Evolutionary conservation across 92 coral and sea anemone species (phyloP), one percentile per base, ranked within the genome.

Genomic region (Palythoa caribaeorum): DNA sequence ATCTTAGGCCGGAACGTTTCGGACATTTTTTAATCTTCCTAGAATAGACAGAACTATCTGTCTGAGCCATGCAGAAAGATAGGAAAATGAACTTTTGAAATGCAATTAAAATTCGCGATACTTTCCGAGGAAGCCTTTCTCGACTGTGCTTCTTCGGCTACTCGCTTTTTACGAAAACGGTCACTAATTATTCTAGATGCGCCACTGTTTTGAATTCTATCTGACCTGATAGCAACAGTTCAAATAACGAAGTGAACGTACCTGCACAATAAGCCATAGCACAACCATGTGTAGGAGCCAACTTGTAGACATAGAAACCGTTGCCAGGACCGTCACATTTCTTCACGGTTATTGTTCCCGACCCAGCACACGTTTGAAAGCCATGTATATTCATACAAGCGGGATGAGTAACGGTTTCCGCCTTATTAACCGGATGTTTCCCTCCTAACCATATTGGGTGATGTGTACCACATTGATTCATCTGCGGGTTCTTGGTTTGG

Each of bases 191-290:
- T 28, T 28, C 28, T 28, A 28, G 28, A 28, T 28, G 28, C 28
- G 28, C 28, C 28, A 28, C 28, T 28, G 28, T 28, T 28, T 28
- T 28, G 50, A 44, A 44, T 44, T 44, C 6, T 44, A 44, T 44
- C 50, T 44, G 50, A 3, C 50, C 6, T 44, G 50, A 44, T 44
- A 44, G 28, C 28, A 28, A 28, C 28, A 28, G 50, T 44, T 44
- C 5, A 44, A 44, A 44, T 44, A 44, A 44, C 6, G 48, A 3
- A 4, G 50, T 1, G 6, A 44, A 55, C 37, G 28, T 20, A 78
- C 83, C 83, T 78, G 83, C 83, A 78, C 83, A 78, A 19, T 78
- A 78, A 0, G 83, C 68, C 70, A 78, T 14, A 1, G 68, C 4
- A 53, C 83, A 78, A 28, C 51, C 51, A 21, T 35, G 7, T 13